Evolutionary conservation across 2,888 invertebrate genomes (phyloP).

Genomic region (Drosophila villosipedis): DNA sequence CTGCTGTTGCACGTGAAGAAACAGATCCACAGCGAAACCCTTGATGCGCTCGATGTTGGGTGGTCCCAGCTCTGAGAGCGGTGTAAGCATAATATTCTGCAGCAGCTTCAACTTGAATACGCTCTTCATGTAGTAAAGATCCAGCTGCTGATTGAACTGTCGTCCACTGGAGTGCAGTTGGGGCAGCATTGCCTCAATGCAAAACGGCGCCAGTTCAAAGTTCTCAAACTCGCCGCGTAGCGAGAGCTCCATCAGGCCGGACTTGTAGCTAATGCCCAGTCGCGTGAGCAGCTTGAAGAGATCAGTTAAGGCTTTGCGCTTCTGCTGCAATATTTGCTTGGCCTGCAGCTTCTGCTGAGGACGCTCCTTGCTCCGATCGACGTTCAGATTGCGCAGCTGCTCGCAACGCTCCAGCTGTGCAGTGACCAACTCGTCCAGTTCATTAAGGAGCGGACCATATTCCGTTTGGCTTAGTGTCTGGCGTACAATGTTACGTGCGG

Average conservation of each 20-base stretch:
- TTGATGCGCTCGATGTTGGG: constrained; percentile 93
- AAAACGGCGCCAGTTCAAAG: constrained; percentile 89
- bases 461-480: constrained; percentile 87
- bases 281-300: constrained; percentile 92
- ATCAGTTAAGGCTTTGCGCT: constrained; percentile 93
- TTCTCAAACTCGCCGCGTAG: constrained; percentile 86
- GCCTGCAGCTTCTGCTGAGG: constrained; percentile 92
- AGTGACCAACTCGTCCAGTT: constrained; percentile 89
- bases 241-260: constrained; percentile 89
- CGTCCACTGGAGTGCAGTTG: constrained; percentile 83
- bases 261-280: constrained; percentile 92
- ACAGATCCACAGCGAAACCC: constrained; percentile 93
- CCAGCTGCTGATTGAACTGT: constrained; percentile 83
- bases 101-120: constrained; percentile 83
- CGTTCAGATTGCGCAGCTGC: constrained; percentile 87
- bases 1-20: constrained; percentile 89
- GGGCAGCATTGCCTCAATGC: constrained; percentile 88
- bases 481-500: constrained; percentile 88
- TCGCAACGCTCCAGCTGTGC: constrained; percentile 89
- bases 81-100: constrained; percentile 86
- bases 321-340: constrained; percentile 93
- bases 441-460: constrained; percentile 88
- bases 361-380: constrained; percentile 86
- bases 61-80: constrained; percentile 92
- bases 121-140: constrained; percentile 83